Evolutionary conservation across 2,113 vertebrate genomes (phyloP), one percentile per base, ranked within the genome.

Genomic region (Ellobius talpinus): DNA sequence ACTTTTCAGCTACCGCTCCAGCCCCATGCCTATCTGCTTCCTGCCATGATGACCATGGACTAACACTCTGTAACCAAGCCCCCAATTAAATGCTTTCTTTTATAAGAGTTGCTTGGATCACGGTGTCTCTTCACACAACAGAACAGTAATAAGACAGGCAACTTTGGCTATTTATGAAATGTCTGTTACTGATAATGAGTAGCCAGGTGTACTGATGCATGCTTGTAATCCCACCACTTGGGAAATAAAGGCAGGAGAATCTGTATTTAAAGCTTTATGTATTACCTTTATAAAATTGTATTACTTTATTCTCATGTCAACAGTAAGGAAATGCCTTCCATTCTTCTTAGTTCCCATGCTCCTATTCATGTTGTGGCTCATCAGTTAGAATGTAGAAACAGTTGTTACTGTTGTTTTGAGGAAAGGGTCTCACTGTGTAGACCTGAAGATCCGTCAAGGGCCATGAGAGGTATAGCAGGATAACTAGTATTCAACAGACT

Each of bases 201-300:
- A 55, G 36, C 36, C 36, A 58, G 47, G 33, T 55, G 24, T 39
- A 29, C 24, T 58, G 50, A 39, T 88, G 36, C 23, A 73, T 58
- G 50, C 23, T 39, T 88, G 24, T 73, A 58, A 73, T 58, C 36
- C 50, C 50, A 73, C 23, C 50, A 88, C 50, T 73, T 58, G 36
- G 66, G 29, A 88, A 70, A n/a, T 58, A n/a, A 16, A 73, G 36
- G 66, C 86, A 87, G 66, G 86, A 58, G 58, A 47, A 78, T 14
- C 33, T 52, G 66, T 94, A 91, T 95, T 89, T 66, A 87, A 97
- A 92, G 58, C n/a, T 92, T 90, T 88, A 66, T 31, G 55, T 88
- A 65, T 33, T 90, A 86, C 33, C 47, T 89, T 91, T 14, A 70
- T 93, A 82, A 92, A 92, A 65, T 93, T 88, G 3, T 77, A 72